These are phyloP conservation scores for Pachyrhynchus sulphureomaculatus DNA, from an alignment of 1,140 invertebrate genomes.

Conservation along the genomic window DNA sequence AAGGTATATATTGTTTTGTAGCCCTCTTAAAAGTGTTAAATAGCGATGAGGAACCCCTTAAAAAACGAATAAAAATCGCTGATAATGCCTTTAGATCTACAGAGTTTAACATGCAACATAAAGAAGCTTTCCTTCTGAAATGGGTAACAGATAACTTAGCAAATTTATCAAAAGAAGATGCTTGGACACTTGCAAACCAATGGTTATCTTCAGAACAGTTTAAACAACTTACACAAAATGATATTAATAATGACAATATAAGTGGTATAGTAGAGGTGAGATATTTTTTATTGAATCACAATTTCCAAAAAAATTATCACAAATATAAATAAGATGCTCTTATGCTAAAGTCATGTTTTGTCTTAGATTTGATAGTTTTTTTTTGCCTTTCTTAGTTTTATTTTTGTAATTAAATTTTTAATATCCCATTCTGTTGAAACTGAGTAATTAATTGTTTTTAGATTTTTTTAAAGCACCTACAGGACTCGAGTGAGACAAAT, in stretches of 20 bases:
- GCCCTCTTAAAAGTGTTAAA: constrained; percentile 36
- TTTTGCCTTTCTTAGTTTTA: no score
- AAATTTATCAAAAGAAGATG: background rate
- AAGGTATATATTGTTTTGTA: no score
- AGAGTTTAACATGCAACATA: constrained; percentile 31
- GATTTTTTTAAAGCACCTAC: constrained; percentile 18
- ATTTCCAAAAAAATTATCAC: no score
- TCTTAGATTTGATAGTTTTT: no score
- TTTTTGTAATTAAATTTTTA: no score
- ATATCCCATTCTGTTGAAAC: background rate
- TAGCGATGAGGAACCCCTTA: constrained; percentile 37
- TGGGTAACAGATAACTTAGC: constrained; percentile 31
- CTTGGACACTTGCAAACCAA: constrained; percentile 22
- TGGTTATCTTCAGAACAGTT: constrained; percentile 37
- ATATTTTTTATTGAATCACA: background rate
- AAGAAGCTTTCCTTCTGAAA: constrained; percentile 37
- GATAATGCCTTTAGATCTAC: constrained; percentile 37
- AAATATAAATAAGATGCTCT: no score
- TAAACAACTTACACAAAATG: constrained; percentile 30
- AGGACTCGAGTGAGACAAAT: background rate
- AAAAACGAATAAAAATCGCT: constrained; percentile 43
- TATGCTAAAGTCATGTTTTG: no score
- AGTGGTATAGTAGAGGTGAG: constrained; percentile 26
- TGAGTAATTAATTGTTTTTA: constrained; percentile 18
- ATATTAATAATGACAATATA: constrained; percentile 33